Evolutionary conservation across 2,113 vertebrate genomes (phyloP).

Genomic region (Lipotes vexillifer): DNA sequence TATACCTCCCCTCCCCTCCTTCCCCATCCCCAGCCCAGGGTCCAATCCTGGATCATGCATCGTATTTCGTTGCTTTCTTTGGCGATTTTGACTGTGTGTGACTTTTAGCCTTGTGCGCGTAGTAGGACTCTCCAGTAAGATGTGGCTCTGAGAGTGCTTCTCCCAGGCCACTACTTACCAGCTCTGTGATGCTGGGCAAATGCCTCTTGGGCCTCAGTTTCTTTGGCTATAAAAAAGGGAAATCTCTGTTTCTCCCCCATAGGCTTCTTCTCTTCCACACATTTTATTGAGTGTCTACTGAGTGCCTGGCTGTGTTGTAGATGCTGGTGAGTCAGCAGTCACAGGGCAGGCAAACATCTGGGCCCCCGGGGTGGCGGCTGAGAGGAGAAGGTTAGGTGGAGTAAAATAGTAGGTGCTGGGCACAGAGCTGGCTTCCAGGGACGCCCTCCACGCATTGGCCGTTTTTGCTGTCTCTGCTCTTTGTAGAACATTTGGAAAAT

Average conservation of each 20-base stretch:
- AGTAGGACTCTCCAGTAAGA: background rate
- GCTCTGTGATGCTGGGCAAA: background rate
- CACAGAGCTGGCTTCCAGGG: background rate
- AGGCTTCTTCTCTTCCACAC: background rate
- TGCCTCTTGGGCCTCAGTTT: background rate
- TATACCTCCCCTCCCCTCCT: background rate
- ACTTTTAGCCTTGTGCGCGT: background rate
- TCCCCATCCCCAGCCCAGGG: too few species aligned
- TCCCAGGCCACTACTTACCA: background rate
- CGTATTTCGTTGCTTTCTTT: background rate
- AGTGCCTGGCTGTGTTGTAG: background rate
- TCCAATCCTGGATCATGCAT: background rate
- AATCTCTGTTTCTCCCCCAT: background rate
- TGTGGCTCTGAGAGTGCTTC: background rate
- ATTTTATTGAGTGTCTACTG: rapidly evolving
- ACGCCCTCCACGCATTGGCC: rapidly evolving
- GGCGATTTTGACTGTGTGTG: background rate
- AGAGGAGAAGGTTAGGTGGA: background rate
- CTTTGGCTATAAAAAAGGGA: background rate
- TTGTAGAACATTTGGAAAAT: background rate
- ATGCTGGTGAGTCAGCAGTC: background rate
- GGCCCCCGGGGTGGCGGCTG: background rate
- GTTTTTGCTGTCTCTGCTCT: background rate
- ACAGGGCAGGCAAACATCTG: background rate
- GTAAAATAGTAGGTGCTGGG: background rate